Base-by-base conservation (phyloP, 64 coral and sea anemone genomes). In the Astreopora myriophthalma region DNA sequence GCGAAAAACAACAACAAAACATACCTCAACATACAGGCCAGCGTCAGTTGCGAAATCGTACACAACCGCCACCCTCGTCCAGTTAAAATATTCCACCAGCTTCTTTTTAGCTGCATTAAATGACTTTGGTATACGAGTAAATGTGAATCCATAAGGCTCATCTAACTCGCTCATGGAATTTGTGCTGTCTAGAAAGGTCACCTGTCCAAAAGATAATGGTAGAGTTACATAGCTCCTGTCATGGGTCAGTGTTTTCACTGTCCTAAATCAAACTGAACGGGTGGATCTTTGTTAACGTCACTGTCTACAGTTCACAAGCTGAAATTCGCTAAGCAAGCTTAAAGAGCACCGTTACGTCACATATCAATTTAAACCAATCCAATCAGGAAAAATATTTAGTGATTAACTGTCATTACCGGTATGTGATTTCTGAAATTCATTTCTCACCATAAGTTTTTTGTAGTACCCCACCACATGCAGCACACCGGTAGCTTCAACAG, bases 61-160 rank as follows among this genome's bases (percentile, higher is more conserved):
- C 13, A 91, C 40, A 1, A 91, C 33, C 1, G 89, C 89, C 20
- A 32, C 79, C 73, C 78, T 91, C 24, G 83, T 84, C 89, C 89
- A 91, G 0, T 91, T 63, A 23, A 91, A 91, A 1, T 61, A 20
- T 1, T 84, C 31, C 65, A 91, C 57, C 3, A 91, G 26, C 11
- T 26, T 10, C 8, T 72, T 42, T 5, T 29, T 49, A 11, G 89
- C 77, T 57, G 26, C 29, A 79, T 79, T 79, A 13, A 79, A 52
- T 16, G 75, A 29, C 26, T 1, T 51, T 17, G 75, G 40, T 6
- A 46, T 33, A 32, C 20, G 44, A 11, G 11, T 26, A 52, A 79
- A 79, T 25, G 48, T 79, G 19, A 79, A 79, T 2, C 8, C 48
- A 16, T 33, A 79, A 32, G 8, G 16, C 20, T 55, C 27, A 0